Evolutionary conservation across 1,140 invertebrate genomes (phyloP).

Genomic region (Caenorhabditis latens): DNA sequence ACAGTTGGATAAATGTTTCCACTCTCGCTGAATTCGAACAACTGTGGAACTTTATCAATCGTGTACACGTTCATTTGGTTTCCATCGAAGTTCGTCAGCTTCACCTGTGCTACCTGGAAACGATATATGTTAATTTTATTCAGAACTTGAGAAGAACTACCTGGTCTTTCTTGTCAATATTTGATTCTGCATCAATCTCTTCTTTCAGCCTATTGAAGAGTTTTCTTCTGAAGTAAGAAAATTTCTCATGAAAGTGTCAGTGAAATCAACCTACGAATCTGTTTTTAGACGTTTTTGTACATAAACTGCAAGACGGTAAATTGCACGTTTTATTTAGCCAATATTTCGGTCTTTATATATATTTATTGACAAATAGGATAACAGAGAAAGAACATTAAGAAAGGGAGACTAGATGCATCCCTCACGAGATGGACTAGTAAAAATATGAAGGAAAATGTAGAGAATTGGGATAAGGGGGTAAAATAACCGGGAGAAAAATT

Average conservation of each 20-base stretch:
- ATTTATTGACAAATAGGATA: no score
- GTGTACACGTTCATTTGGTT: slow-evolving; percentile 60
- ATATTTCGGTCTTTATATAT: no score
- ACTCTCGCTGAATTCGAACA: slow-evolving; percentile 66
- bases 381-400: no score
- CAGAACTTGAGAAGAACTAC: not conserved
- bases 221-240: slow-evolving; percentile 58
- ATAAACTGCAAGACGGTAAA: no score
- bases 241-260: not conserved
- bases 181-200: slow-evolving; percentile 5
- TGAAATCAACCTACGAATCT: slow-evolving; percentile 62
- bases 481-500: not conserved
- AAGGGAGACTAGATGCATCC: no score
- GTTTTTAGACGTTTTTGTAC: no score
- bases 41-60: slow-evolving; percentile 65
- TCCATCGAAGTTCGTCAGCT: slow-evolving; percentile 60
- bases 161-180: slow-evolving; percentile 21
- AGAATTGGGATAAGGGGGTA: no score
- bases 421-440: no score
- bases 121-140: not conserved
- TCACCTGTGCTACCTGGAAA: slow-evolving; percentile 60
- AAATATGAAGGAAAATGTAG: no score
- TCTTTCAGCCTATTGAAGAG: slow-evolving; percentile 47
- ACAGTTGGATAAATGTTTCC: slow-evolving; percentile 60
- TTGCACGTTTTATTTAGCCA: no score